Evolutionary conservation across 1,140 invertebrate genomes (phyloP), one percentile per base, ranked within the genome.

Genomic region (Capitella teleta): DNA sequence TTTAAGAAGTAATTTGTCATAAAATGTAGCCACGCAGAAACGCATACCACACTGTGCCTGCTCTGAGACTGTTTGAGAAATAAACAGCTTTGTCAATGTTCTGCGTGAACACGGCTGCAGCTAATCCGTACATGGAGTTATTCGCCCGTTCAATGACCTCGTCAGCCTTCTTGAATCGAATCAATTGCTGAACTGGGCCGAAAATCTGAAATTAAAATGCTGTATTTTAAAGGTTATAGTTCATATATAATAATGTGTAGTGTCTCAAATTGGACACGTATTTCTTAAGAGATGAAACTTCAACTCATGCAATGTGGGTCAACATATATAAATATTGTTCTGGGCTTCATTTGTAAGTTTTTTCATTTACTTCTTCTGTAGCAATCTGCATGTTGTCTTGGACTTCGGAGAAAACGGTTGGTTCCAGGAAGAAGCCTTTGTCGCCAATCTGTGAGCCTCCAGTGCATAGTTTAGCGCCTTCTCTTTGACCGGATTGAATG

Each of bases 321-420:
- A 16, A 10, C 57, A 38, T n/a, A n/a, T n/a, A n/a, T n/a, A n/a
- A n/a, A n/a, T n/a, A n/a, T n/a, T n/a, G n/a, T n/a, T n/a, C n/a
- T n/a, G n/a, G n/a, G n/a, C n/a, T n/a, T n/a, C n/a, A n/a, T n/a
- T n/a, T n/a, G n/a, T n/a, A n/a, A n/a, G n/a, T n/a, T n/a, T n/a
- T n/a, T n/a, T n/a, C n/a, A n/a, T 32, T 41, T 21, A 70, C 85
- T 76, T 98, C 94, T 66, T 92, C 86, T 47, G 72, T 79, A 8
- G 91, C 90, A 66, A 98, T 95, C 24, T 77, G 81, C 87, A 97
- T 96, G 58, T 92, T 67, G 66, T 98, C 93, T 53, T 80, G 65
- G 3, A 98, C 93, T 68, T 94, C 79, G 10, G 86, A 81, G 73
- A 98, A 98, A 2, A 99, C 89, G 0, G 95, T 98, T 14, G 95